phyloP scores from a whole-genome alignment of 2,113 vertebrate species.

The Dipodomys spectabilis region DNA sequence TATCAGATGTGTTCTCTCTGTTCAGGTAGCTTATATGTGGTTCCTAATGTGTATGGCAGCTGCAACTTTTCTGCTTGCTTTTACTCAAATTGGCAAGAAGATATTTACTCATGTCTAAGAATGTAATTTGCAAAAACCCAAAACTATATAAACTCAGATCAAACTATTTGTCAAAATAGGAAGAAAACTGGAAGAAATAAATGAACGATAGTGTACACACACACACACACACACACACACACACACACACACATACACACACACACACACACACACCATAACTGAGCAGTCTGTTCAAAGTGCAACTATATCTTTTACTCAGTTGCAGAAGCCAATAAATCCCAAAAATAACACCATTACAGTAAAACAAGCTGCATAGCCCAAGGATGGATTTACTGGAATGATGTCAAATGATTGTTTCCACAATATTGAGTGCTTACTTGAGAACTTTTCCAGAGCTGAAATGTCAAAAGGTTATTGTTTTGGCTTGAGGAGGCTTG shows the following conservation, averaged over 20 bases:
- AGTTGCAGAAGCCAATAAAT: constrained; percentile 82
- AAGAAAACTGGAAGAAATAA: constrained; percentile 53
- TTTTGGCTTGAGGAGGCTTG: constrained; percentile 75
- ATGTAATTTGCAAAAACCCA: constrained; percentile 52
- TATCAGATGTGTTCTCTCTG: constrained; percentile 28
- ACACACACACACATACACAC: too few relatives aligned
- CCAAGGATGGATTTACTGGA: constrained; percentile 82
- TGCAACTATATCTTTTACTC: constrained; percentile 64
- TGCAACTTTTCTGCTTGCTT: constrained; percentile 56
- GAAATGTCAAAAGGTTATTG: constrained; percentile 74
- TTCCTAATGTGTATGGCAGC: constrained; percentile 7
- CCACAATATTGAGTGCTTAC: constrained; percentile 79
- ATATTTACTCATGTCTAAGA: constrained; percentile 58
- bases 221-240: too few relatives aligned
- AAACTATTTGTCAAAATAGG: constrained; percentile 67
- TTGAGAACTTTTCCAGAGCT: constrained; percentile 80
- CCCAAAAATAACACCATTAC: constrained; percentile 82
- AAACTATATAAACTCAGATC: constrained; percentile 51
- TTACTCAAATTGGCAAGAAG: constrained; percentile 65
- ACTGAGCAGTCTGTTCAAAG: constrained; percentile 72
- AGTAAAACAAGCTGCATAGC: constrained; percentile 81
- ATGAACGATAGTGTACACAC: not conserved
- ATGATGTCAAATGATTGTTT: constrained; percentile 83
- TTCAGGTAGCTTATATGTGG: not conserved
- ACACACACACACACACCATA: constrained; percentile 44